These are phyloP conservation scores for Helicoverpa armigera DNA, from an alignment of 1,140 invertebrate genomes.

Conservation along the genomic window DNA sequence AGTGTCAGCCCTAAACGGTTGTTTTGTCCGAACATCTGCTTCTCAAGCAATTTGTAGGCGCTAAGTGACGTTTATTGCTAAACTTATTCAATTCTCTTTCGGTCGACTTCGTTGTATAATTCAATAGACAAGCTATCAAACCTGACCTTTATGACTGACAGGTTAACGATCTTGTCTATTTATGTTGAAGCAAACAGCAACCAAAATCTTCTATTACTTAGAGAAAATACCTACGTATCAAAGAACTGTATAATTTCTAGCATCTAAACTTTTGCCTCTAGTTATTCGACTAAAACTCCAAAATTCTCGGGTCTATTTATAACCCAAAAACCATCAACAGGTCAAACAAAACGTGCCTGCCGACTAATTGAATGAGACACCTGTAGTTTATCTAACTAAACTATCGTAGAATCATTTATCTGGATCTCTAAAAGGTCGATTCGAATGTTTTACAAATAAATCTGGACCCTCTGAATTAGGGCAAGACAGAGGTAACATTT, in stretches of 20 bases:
- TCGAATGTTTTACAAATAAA: too few species aligned
- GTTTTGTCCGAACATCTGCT: constrained; percentile 10
- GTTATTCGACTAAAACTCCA: background rate
- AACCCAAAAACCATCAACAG: background rate
- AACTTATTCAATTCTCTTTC: constrained; percentile 10
- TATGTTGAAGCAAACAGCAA: background rate
- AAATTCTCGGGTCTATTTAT: background rate
- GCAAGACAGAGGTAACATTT: too few species aligned
- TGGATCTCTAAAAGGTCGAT: too few species aligned
- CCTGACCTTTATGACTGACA: constrained; percentile 6
- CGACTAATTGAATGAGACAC: too few species aligned
- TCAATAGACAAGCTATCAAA: constrained; percentile 1
- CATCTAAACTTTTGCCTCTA: background rate
- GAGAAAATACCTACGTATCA: background rate
- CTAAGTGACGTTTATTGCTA: constrained; percentile 4
- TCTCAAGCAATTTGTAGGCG: constrained; percentile 2
- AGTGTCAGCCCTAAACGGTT: background rate
- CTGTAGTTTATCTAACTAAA: too few species aligned
- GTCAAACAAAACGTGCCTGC: too few species aligned
- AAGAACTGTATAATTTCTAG: too few species aligned
- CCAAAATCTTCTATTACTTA: background rate
- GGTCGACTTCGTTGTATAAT: background rate
- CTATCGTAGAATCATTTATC: too few species aligned
- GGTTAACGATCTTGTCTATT: constrained; percentile 3
- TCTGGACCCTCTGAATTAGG: too few species aligned